phyloP scores from a whole-genome alignment of 2,113 vertebrate species.

The Promerops cafer region DNA sequence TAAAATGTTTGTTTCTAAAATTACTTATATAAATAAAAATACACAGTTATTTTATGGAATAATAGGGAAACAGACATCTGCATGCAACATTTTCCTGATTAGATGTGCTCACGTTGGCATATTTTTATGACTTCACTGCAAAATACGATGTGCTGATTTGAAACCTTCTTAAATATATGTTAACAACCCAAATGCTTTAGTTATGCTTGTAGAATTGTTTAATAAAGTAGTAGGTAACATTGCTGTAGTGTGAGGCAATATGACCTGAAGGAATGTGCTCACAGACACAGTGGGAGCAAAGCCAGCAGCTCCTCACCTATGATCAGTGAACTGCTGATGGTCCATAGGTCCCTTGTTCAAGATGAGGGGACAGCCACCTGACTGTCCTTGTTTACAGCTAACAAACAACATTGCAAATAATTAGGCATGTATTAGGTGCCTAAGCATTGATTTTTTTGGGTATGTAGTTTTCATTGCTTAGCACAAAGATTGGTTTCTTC shows the following conservation, averaged over 20 bases:
- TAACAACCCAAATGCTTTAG: conserved; percentile 47
- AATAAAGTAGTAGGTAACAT: background rate
- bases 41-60: conserved; percentile 58
- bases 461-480: background rate
- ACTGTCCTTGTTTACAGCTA: background rate
- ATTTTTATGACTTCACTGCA: conserved; percentile 57
- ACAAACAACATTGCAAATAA: background rate
- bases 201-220: conserved; percentile 8
- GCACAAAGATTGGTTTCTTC: background rate
- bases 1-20: conserved; percentile 41
- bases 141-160: conserved; percentile 60
- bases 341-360: background rate
- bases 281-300: background rate
- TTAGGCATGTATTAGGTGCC: background rate
- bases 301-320: background rate
- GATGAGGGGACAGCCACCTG: accelerated
- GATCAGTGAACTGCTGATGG: background rate
- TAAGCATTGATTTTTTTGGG: background rate
- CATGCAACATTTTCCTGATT: conserved; percentile 64
- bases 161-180: conserved; percentile 47
- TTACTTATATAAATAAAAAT: conserved; percentile 64
- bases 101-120: conserved; percentile 55
- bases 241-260: accelerated
- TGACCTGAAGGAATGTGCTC: background rate
- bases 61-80: conserved; percentile 63